Conservation (phyloP, 2,888 invertebrate genomes). For the Trissolcus brochymenae region DNA sequence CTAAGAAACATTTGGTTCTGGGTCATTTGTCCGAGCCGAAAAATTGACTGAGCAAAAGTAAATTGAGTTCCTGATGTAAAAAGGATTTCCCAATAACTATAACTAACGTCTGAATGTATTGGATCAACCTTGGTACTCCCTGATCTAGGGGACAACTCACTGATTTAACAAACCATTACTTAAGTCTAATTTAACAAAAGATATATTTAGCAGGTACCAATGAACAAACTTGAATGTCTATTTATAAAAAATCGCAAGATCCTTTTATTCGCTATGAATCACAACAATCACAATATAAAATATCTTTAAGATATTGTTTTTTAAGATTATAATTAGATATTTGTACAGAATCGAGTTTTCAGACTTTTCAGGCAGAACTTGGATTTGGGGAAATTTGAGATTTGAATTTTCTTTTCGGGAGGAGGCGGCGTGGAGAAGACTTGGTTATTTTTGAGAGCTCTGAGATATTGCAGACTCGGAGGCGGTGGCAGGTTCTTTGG, state of each 20-base stretch:
- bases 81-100: constrained; percentile 59
- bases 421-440: background rate
- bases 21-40: too few relatives aligned
- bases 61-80: constrained; percentile 46
- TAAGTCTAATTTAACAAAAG: constrained; percentile 53
- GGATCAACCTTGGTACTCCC: constrained; percentile 69
- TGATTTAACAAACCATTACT: constrained; percentile 58
- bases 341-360: constrained; percentile 27
- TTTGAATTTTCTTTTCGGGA: constrained; percentile 3
- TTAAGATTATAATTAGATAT: constrained; percentile 9
- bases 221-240: constrained; percentile 22
- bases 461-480: constrained; percentile 29
- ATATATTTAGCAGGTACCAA: constrained; percentile 32
- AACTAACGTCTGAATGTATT: constrained; percentile 63
- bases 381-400: constrained; percentile 5
- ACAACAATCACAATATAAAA: background rate
- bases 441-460: constrained; percentile 16
- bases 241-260: constrained; percentile 25
- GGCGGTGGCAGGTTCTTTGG: constrained; percentile 37
- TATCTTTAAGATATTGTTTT: background rate
- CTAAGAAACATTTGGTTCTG: background rate
- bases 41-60: background rate
- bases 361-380: background rate
- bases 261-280: constrained; percentile 12
- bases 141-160: constrained; percentile 58